Evolutionary conservation across 1,140 invertebrate genomes (phyloP), one percentile per base, ranked within the genome.

Genomic region (Calycopis cecrops): DNA sequence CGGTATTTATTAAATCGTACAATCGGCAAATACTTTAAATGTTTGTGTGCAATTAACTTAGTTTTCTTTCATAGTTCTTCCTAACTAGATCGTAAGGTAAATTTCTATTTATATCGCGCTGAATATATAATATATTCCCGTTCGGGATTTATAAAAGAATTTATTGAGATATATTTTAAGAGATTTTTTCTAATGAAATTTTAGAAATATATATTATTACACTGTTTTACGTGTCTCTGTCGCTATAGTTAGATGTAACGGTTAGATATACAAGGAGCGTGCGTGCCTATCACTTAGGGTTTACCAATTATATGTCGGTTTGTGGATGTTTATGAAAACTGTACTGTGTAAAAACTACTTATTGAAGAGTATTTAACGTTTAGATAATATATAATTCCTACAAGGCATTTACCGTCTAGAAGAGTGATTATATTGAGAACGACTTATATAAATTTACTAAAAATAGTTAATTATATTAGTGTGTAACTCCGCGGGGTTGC

Each of bases 81-180:
- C 80, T 86, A 86, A 76, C 77, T 83, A 86, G 76, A 63, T 76
- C 67, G 76, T 67, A 66, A 70, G 75, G 79, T 80, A 69, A 57
- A 62, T 52, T 71, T 84, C 62, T 84, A 86, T 84, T 84, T 84
- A 84, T 80, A 81, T 75, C 65, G 67, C 63, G 69, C 76, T 74
- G 72, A 71, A 72, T 28, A 67, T 69, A 63, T 74, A 72, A 76
- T 75, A 69, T 81, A 75, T 80, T 73, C 65, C 65, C 70, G 55
- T 59, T 52, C 37, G 66, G 60, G 66, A 61, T 63, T 61, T 74
- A 73, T 76, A 69, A 77, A 78, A 77, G 73, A 79, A 78, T 75
- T 72, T 72, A 75, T 82, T 77, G 75, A 84, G 76, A 85, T 86
- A 83, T 86, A 86, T 86, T 86, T 86, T 86, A 84, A 83, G 83